Conservation (phyloP, 2,797 vertebrate species). For the Ctenopoma multispine region DNA sequence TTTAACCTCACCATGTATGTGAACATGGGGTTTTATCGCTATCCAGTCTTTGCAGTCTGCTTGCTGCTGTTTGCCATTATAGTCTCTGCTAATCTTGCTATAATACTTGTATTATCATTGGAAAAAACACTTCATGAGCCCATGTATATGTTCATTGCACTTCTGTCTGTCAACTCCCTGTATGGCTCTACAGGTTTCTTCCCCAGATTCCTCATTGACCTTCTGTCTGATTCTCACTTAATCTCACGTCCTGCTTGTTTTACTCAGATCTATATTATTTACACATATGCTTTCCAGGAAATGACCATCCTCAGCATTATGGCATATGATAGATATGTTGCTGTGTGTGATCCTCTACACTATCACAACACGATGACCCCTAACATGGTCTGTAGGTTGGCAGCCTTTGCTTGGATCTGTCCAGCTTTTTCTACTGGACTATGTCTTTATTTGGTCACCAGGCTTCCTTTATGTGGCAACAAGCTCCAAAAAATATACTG, state of each 20-base stretch:
- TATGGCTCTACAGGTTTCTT: conserved; percentile 19
- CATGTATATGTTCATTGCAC: conserved; percentile 54
- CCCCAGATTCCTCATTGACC: conserved; percentile 45
- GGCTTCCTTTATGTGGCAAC: no score
- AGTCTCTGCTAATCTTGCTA: conserved; percentile 36
- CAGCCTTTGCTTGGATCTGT: no score
- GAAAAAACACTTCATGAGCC: conserved; percentile 43
- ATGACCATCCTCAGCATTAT: conserved; percentile 39
- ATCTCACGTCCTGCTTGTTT: conserved; percentile 54
- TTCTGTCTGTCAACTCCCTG: conserved; percentile 40
- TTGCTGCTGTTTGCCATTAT: conserved; percentile 42
- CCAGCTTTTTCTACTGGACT: no score
- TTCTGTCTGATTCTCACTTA: conserved; percentile 51
- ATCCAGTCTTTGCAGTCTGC: conserved; percentile 26
- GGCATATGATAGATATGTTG: conserved; percentile 8
- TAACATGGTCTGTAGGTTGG: no score
- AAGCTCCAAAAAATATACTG: no score
- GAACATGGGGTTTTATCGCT: conserved; percentile 39
- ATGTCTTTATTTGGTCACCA: no score
- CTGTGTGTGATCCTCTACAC: conserved; percentile 58
- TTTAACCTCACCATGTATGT: conserved; percentile 46
- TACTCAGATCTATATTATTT: conserved; percentile 52
- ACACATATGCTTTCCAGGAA: conserved; percentile 36
- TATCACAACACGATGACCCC: conserved; percentile 47
- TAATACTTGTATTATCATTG: conserved; percentile 29